Evolutionary conservation across 2,888 invertebrate genomes (phyloP).

Genomic region (Papilio demoleus): DNA sequence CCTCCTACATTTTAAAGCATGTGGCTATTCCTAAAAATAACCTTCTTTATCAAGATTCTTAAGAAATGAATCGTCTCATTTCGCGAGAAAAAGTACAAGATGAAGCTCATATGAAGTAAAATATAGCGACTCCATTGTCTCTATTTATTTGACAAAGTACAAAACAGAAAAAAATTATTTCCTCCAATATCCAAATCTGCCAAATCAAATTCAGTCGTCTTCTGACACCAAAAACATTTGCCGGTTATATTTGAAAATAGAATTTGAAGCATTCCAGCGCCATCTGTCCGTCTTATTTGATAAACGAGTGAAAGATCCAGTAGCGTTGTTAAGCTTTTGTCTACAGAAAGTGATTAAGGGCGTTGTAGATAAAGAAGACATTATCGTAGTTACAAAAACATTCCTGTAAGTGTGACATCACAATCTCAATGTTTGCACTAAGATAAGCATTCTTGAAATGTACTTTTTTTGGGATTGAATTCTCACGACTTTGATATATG

Average conservation of each 20-base stretch:
- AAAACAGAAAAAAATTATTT: no score
- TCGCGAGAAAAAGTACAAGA: neutral
- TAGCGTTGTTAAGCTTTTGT: slow-evolving; percentile 15
- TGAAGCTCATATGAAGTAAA: no score
- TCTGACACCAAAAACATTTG: no score
- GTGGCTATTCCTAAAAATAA: neutral
- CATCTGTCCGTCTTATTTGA: neutral
- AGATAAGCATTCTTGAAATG: slow-evolving; percentile 34
- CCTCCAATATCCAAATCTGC: no score
- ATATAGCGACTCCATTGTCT: no score
- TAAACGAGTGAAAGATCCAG: neutral
- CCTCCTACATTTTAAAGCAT: neutral
- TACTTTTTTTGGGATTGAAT: slow-evolving; percentile 15
- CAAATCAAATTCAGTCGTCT: no score
- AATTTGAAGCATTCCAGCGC: neutral
- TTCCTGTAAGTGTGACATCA: slow-evolving; percentile 31
- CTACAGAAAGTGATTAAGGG: slow-evolving; percentile 24
- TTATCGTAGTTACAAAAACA: slow-evolving; percentile 3
- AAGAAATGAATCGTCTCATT: neutral
- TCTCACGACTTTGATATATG: slow-evolving; percentile 25
- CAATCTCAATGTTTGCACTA: slow-evolving; percentile 32
- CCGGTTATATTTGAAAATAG: no score
- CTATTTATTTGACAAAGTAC: no score
- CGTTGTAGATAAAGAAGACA: slow-evolving; percentile 18
- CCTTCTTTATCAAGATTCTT: neutral